phyloP scores from a whole-genome alignment of 2,797 vertebrate species.

The Sebastiscus tertius region DNA sequence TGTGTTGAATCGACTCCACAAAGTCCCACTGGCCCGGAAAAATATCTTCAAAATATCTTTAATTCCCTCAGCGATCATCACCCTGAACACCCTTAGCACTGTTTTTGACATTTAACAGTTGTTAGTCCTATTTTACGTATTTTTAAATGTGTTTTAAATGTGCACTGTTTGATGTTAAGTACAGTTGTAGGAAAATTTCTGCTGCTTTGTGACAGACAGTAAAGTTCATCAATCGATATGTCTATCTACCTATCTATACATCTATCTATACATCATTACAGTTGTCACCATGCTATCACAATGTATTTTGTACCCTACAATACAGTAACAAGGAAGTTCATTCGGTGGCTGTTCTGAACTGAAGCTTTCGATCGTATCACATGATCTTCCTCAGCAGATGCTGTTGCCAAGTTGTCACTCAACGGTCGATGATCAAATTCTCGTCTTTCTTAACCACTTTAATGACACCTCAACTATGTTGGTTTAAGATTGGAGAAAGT shows the following conservation, averaged over 20 bases:
- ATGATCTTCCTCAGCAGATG: background rate
- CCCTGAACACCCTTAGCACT: background rate
- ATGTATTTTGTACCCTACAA: background rate
- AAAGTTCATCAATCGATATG: too few species aligned
- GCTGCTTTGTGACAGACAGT: too few species aligned
- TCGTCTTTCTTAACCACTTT: background rate
- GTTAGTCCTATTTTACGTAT: background rate
- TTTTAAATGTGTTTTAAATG: background rate
- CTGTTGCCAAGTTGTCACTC: background rate
- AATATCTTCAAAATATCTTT: background rate
- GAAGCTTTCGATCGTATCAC: background rate
- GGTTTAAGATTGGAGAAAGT: background rate
- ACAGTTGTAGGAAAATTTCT: too few species aligned
- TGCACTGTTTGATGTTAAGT: too few species aligned
- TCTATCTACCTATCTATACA: too few species aligned
- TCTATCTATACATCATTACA: background rate
- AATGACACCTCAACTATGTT: background rate
- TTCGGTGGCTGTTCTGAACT: background rate
- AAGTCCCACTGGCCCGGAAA: background rate
- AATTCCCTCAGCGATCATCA: background rate
- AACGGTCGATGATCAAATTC: background rate
- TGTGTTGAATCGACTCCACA: too few species aligned
- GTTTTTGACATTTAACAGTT: background rate
- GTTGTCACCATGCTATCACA: background rate
- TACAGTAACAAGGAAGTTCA: background rate